These are phyloP conservation scores for Harpegnathos saltator DNA, from an alignment of 1,140 invertebrate species.

Conservation along the genomic window DNA sequence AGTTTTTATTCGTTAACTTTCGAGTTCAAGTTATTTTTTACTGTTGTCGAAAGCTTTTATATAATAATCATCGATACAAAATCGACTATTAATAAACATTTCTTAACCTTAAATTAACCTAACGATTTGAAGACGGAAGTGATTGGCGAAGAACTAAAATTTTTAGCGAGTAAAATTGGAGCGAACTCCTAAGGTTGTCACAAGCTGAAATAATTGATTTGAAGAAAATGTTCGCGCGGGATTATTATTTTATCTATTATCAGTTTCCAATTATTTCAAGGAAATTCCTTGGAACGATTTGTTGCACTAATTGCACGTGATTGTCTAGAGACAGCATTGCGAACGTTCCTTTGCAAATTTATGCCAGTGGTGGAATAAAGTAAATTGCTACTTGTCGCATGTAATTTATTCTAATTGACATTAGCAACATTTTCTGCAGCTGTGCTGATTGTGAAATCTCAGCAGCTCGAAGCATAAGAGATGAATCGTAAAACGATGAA, in stretches of 20 bases:
- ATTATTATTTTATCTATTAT: too few species aligned
- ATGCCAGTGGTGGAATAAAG: not conserved
- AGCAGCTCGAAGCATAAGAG: constrained; percentile 4
- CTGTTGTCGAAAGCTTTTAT: constrained; percentile 5
- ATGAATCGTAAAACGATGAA: constrained; percentile 29
- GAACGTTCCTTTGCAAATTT: constrained; percentile 5
- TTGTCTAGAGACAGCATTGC: constrained; percentile 2
- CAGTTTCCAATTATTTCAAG: not conserved
- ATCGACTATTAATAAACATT: not conserved
- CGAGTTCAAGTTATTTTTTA: not conserved
- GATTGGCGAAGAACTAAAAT: not conserved
- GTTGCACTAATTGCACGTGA: constrained; percentile 6
- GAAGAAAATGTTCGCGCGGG: too few species aligned
- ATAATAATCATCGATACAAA: not conserved
- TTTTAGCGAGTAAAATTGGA: not conserved
- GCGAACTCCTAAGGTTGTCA: too few species aligned
- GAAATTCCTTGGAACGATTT: not conserved
- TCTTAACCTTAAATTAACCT: not conserved
- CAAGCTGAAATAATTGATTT: too few species aligned
- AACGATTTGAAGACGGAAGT: not conserved
- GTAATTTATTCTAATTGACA: constrained; percentile 23
- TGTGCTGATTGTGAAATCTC: constrained; percentile 38
- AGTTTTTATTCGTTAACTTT: too few species aligned
- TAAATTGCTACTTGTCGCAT: constrained; percentile 20
- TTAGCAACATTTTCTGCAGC: constrained; percentile 21